phyloP scores from a whole-genome alignment of 2,888 invertebrate species.

The Hyposoter dolosus region DNA sequence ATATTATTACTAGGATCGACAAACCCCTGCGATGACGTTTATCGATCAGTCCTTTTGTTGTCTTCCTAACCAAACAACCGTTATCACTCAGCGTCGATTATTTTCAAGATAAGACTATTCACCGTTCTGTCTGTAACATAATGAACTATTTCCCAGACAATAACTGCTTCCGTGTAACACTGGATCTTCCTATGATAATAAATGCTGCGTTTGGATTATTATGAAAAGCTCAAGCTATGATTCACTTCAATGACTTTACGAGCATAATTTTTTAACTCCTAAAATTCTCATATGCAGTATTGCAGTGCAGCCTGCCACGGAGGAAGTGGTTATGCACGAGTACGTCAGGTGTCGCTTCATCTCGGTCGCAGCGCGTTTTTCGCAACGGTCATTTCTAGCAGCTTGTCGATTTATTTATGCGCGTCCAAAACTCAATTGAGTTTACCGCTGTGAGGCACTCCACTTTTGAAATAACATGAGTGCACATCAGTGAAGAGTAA shows the following conservation, averaged over 20 bases:
- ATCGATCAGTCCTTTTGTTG: background rate
- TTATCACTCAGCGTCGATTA: background rate
- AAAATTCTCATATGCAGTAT: background rate
- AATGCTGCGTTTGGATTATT: background rate
- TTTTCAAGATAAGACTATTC: background rate
- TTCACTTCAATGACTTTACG: background rate
- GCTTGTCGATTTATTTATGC: background rate
- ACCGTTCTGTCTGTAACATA: background rate
- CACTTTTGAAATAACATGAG: background rate
- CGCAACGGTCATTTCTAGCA: background rate
- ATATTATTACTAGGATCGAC: background rate
- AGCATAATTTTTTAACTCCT: background rate
- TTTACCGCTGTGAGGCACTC: background rate
- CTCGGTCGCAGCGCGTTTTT: background rate
- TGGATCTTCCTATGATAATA: background rate
- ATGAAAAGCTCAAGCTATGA: background rate
- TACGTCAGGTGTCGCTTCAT: background rate
- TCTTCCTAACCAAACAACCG: conserved; percentile 6
- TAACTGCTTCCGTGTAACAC: background rate
- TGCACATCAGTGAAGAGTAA: background rate
- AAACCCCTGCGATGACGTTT: background rate
- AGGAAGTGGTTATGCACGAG: background rate
- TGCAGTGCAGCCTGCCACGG: background rate
- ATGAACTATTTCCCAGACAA: background rate
- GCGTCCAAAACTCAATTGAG: background rate